These are phyloP conservation scores for Spodoptera littoralis DNA, from an alignment of 2,888 invertebrate genomes.

Conservation along the genomic window DNA sequence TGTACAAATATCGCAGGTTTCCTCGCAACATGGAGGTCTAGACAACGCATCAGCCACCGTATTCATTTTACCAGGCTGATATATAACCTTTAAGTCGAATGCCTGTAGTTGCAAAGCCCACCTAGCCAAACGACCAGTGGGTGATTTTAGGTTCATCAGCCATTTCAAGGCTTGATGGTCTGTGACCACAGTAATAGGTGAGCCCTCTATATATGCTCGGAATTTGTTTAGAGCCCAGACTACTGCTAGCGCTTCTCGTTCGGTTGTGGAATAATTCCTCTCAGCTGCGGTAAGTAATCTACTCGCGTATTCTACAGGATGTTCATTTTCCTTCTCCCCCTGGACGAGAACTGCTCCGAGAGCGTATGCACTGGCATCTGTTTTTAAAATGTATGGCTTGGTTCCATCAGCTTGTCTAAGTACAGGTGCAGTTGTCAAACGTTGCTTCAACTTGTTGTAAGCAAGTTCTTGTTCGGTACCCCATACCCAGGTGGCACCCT, in stretches of 20 bases:
- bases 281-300: conserved; percentile 14
- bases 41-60: conserved; percentile 25
- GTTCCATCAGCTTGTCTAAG: conserved; percentile 25
- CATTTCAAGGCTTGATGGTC: conserved; percentile 25
- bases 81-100: conserved; percentile 6
- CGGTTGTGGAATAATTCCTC: conserved; percentile 13
- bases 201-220: conserved; percentile 22
- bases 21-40: conserved; percentile 16
- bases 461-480: conserved; percentile 24
- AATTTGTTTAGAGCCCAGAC: conserved; percentile 23
- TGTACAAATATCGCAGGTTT: conserved; percentile 9
- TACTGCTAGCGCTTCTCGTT: conserved; percentile 22
- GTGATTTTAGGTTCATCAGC: conserved; percentile 13
- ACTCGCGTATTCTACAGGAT: conserved; percentile 4
- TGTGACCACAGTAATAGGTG: background rate
- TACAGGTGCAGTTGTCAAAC: conserved; percentile 22
- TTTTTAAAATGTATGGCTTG: conserved; percentile 14
- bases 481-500: conserved; percentile 38
- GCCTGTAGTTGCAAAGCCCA: conserved; percentile 26
- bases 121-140: conserved; percentile 14
- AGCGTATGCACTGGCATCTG: conserved; percentile 28
- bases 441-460: conserved; percentile 17
- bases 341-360: conserved; percentile 34
- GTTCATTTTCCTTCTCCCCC: too few species aligned
- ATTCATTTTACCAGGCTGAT: conserved; percentile 23